Percentiles rank a stretch among this genome's conserved stretches.
phyloP scores from a whole-genome alignment of 37 sponge, comb jelly and placozoan species.

The Mnemiopsis leidyi region DNA sequence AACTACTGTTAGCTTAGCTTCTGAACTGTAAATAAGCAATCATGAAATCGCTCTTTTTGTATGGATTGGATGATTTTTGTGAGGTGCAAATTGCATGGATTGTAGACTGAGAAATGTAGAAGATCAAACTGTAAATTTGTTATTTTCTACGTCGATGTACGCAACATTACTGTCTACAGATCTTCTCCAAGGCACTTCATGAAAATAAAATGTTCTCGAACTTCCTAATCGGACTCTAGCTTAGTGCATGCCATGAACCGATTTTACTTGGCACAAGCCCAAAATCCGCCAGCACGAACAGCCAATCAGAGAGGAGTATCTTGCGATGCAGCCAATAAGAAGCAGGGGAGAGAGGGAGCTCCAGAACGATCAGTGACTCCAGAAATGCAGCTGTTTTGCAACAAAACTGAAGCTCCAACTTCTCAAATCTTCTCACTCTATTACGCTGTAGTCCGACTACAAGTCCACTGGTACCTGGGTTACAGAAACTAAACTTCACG shows the following conservation, averaged over 20 bases:
- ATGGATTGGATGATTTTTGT: background rate
- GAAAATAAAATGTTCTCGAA: no score
- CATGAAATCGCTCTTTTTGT: background rate
- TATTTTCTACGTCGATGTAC: no score
- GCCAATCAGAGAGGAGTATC: background rate
- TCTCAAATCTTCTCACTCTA: no score
- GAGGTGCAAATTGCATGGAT: no score
- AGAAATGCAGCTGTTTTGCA: background rate
- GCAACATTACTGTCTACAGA: no score
- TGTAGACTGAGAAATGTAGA: no score
- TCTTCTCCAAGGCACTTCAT: no score
- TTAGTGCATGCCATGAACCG: background rate
- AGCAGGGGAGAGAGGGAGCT: background rate
- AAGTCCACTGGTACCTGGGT: no score
- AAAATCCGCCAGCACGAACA: background rate
- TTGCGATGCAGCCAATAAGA: background rate
- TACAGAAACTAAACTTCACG: no score
- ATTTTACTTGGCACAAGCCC: background rate
- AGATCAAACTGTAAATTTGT: no score
- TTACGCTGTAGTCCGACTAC: no score
- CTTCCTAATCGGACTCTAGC: background rate
- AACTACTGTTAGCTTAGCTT: background rate
- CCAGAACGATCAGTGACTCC: background rate
- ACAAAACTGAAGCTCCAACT: no score
- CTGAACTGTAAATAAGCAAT: background rate